Base-by-base conservation (phyloP, 2,888 invertebrate genomes). In the Cerastoderma edule region DNA sequence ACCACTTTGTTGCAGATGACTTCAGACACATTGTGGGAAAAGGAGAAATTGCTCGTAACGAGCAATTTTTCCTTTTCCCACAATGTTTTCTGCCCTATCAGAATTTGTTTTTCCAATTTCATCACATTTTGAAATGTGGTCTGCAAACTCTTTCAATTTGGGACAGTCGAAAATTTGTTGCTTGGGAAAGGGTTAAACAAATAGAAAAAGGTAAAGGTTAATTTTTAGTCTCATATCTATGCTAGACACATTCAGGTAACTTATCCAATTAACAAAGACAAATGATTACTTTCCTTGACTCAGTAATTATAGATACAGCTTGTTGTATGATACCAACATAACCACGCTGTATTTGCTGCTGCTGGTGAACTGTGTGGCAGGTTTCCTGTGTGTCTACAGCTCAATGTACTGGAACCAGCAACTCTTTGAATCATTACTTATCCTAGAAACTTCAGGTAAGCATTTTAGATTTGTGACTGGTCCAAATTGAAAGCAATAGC, bases 361-460 rank as follows among this genome's bases (percentile, higher is more conserved):
- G 67, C 74, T 85, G 35, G 65, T 81, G 30, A 89, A 90, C 75
- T 88, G 88, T 56, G 64, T 86, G 0, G 67, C 89, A 65, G 89
- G 90, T 81, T 83, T 90, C 60, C 68, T 85, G 39, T 84, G 86
- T 75, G 83, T 84, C 19, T 87, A 86, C 75, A 72, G 79, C 39
- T 81, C 87, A 30, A 78, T 83, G 19, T 80, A 88, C 67, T 83
- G 83, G 54, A 68, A 80, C 44, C 84, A 84, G 44, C 78, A 77
- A 28, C 24, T 84, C 24, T 80, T 89, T 44, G 85, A 85, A 46
- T 32, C 75, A 22, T 57, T 89, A 24, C 48, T 89, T 6, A 53
- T 82, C 10, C 28, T 84, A 5, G 87, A 89, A 69, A 84, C 86
- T 32, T 39, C 85, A 46, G 85, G 90, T 90, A 85, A 75, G 86